phyloP scores from a whole-genome alignment of 2,888 invertebrate genomes.

The Thecocarcelia acutangulata region DNA sequence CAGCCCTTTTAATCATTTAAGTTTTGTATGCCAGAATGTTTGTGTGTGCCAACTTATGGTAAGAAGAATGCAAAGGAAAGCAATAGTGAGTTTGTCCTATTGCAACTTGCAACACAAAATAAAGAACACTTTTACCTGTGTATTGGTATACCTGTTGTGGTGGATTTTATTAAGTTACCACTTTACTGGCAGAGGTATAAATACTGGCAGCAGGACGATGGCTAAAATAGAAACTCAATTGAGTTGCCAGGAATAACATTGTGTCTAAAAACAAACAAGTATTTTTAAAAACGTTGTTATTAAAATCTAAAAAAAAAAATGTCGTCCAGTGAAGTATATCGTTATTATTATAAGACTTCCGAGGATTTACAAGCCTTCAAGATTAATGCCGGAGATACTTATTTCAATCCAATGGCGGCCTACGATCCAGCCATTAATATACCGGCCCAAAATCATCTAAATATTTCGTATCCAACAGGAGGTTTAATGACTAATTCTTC shows the following conservation, averaged over 20 bases:
- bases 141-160: constrained; percentile 71
- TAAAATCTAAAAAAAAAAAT: constrained; percentile 69
- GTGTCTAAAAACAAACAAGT: neutral
- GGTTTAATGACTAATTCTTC: constrained; percentile 72
- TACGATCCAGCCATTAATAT: constrained; percentile 75
- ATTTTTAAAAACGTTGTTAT: neutral
- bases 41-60: neutral
- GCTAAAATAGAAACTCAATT: constrained; percentile 73
- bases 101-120: constrained; percentile 45
- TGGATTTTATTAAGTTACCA: constrained; percentile 71
- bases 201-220: constrained; percentile 74
- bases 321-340: constrained; percentile 81
- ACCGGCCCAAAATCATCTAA: constrained; percentile 54
- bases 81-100: constrained; percentile 38
- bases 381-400: constrained; percentile 74
- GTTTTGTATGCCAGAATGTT: neutral
- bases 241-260: constrained; percentile 71
- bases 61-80: constrained; percentile 70
- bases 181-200: constrained; percentile 73
- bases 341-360: constrained; percentile 80
- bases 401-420: constrained; percentile 80
- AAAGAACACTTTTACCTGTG: constrained; percentile 69
- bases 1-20: constrained; percentile 22
- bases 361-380: constrained; percentile 80
- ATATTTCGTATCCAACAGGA: constrained; percentile 72